phyloP scores from a whole-genome alignment of 2,797 vertebrate genomes.

The Pseudochaenichthys georgianus region DNA sequence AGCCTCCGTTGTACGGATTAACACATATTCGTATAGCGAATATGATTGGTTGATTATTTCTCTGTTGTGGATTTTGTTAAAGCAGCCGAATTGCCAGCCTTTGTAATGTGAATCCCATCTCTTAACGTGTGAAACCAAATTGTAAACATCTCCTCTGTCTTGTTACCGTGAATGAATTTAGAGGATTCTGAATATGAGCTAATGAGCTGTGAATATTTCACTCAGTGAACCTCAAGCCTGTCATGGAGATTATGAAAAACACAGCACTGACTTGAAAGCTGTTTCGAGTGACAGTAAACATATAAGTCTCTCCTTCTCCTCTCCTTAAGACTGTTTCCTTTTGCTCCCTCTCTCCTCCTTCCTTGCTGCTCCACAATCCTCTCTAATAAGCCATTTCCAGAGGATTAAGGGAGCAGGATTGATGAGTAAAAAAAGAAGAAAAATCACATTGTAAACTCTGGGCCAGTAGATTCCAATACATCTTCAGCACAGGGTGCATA shows the following conservation, averaged over 20 bases:
- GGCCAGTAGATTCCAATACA: conserved; percentile 28
- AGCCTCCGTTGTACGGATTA: conserved; percentile 18
- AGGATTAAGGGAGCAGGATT: conserved; percentile 53
- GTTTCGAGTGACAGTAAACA: conserved; percentile 25
- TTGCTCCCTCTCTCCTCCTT: conserved; percentile 29
- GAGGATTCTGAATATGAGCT: conserved; percentile 5
- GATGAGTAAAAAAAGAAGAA: conserved; percentile 44
- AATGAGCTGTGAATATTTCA: conserved; percentile 35
- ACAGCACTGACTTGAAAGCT: conserved; percentile 9
- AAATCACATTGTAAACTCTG: conserved; percentile 39
- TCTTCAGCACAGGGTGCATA: conserved; percentile 20
- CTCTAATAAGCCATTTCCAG: conserved; percentile 64
- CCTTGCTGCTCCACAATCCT: conserved; percentile 47
- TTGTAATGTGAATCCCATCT: conserved; percentile 23
- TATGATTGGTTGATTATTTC: neutral
- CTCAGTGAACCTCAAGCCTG: neutral
- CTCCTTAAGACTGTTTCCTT: conserved; percentile 37
- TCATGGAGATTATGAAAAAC: conserved; percentile 15
- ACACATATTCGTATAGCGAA: conserved; percentile 3
- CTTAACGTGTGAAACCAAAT: conserved; percentile 24
- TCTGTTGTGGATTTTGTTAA: conserved; percentile 3
- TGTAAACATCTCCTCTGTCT: conserved; percentile 27
- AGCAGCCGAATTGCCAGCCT: conserved; percentile 18
- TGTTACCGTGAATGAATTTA: conserved; percentile 9
- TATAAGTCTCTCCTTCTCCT: conserved; percentile 15